phyloP scores from a whole-genome alignment of 2,888 invertebrate species.

The Andrena dorsata region DNA sequence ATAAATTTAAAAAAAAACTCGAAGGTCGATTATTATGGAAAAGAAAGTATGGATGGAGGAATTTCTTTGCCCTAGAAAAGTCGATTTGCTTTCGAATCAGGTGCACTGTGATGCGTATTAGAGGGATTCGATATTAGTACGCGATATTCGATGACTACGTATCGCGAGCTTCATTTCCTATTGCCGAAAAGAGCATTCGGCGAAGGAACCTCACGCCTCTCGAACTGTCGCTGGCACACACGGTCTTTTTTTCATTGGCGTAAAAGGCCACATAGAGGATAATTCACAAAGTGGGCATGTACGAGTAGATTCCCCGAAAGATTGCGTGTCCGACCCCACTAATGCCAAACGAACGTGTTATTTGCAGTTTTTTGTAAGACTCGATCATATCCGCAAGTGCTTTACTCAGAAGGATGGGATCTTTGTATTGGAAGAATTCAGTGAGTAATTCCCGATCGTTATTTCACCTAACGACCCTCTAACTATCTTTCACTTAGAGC shows the following conservation, averaged over 20 bases:
- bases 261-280: conserved; percentile 49
- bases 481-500: neutral
- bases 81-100: conserved; percentile 32
- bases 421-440: conserved; percentile 99
- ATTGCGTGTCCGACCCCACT: conserved; percentile 32
- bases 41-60: neutral
- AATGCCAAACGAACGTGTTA: conserved; percentile 77
- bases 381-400: conserved; percentile 99
- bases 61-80: conserved; percentile 27
- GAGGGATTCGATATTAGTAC: conserved; percentile 41
- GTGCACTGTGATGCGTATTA: conserved; percentile 64
- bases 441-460: conserved; percentile 89
- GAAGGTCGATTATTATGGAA: neutral
- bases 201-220: conserved; percentile 58
- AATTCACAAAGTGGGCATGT: conserved; percentile 65
- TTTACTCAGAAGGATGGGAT: conserved; percentile 99
- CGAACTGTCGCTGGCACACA: conserved; percentile 57
- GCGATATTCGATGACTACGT: conserved; percentile 31
- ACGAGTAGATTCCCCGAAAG: conserved; percentile 56
- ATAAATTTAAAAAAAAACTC: neutral
- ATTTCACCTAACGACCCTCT: neutral
- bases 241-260: conserved; percentile 48
- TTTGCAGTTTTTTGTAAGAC: conserved; percentile 99
- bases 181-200: conserved; percentile 43
- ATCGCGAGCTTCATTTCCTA: conserved; percentile 36